Conservation (phyloP, 2,113 vertebrate species). For the Embiotoca jacksoni region DNA sequence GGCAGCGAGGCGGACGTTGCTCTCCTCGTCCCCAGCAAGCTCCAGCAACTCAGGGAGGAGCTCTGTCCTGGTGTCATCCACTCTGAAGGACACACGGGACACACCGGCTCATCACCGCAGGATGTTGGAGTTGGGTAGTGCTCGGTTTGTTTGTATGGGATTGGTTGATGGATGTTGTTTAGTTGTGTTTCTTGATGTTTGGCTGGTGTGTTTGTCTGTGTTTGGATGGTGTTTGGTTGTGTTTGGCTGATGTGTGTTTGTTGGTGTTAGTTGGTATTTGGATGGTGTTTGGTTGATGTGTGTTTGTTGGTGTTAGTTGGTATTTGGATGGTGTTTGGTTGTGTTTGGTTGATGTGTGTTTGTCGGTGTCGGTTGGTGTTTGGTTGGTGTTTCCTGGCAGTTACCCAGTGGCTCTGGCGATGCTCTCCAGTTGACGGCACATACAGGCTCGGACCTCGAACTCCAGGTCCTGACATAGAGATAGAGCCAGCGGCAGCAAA, state of each 20-base stretch:
- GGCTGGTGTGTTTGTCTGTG: too few species aligned
- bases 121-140: not conserved
- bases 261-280: not conserved
- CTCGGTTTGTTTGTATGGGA: too few species aligned
- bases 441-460: constrained; percentile 94
- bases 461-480: constrained; percentile 93
- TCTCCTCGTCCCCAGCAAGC: constrained; percentile 90
- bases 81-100: constrained; percentile 75
- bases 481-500: constrained; percentile 92
- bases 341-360: not conserved
- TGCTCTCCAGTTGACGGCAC: constrained; percentile 92
- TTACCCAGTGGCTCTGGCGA: constrained; percentile 93
- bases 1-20: constrained; percentile 91
- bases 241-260: too few species aligned
- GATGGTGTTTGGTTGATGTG: too few species aligned
- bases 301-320: too few species aligned
- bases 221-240: too few species aligned
- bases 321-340: too few species aligned
- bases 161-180: too few species aligned
- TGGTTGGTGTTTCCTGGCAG: not conserved
- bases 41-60: constrained; percentile 93
- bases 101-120: not conserved
- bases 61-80: constrained; percentile 90
- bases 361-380: not conserved
- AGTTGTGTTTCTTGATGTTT: too few species aligned